Evolutionary conservation across 2,113 vertebrate genomes (phyloP), one percentile per base, ranked within the genome.

Genomic region (Nesogale talazaci): DNA sequence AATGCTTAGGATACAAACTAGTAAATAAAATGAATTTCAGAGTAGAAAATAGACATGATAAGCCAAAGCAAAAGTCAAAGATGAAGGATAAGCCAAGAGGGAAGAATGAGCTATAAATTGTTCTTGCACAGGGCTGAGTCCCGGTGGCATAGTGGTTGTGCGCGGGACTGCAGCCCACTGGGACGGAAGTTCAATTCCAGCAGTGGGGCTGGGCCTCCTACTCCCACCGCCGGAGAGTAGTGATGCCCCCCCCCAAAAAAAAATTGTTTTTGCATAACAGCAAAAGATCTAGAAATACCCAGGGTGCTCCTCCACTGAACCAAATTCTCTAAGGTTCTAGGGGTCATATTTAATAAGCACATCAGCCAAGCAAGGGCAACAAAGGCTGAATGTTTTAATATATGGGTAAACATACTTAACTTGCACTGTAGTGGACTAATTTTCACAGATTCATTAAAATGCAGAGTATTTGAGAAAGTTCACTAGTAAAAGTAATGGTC

Each of bases 21-120:
- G 46, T 70, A 95, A 81, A 80, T 79, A 70, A 81, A 83, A 75
- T 7, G 11, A 42, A 77, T 75, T 7, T 36, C 42, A 87, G 29
- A 74, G 81, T 29, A 89, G 56, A 92, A 94, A 89, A 93, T 67
- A 89, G 31, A 61, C 72, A 86, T 90, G 95, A 84, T 89, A 95
- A 94, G 61, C 88, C 92, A 95, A 76, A 89, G 80, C 42, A 79
- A 90, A 94, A 59, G 52, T 27, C 31, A 90, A 93, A 93, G 80
- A 84, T 61, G 14, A 74, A 11, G 29, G 61, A 36, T 80, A 81
- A 92, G n/a, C 22, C 3, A 83, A 70, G 46, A 83, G 15, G 80
- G 29, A 20, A 94, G 85, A 63, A 88, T 1, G 74, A 89, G 57
- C 61, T 59, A 8, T 69, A 76, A 75, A 70, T 12, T 20, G 22